These are phyloP conservation scores for Philotrypesis tridentata DNA, from an alignment of 1,140 invertebrate species.

Conservation along the genomic window DNA sequence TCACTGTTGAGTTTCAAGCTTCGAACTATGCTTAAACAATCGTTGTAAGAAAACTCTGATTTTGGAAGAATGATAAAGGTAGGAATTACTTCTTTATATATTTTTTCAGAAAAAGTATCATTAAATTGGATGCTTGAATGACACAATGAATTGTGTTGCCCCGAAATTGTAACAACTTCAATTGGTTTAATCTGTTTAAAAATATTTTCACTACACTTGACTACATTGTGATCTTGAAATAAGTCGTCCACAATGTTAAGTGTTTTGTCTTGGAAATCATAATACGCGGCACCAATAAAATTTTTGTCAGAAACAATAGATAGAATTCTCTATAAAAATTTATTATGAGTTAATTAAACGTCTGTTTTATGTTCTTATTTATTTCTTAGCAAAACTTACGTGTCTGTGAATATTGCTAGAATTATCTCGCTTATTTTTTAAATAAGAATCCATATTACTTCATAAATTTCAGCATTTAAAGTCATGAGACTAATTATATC, in stretches of 20 bases:
- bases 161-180: slow-evolving; percentile 18
- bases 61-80: neutral
- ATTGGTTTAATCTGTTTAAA: slow-evolving; percentile 10
- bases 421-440: no score
- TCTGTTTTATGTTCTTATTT: no score
- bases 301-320: slow-evolving; percentile 51
- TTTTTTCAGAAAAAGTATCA: neutral
- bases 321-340: slow-evolving; percentile 49
- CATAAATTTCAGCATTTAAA: no score
- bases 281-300: slow-evolving; percentile 80
- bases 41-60: slow-evolving; percentile 10
- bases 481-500: no score
- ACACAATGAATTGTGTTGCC: neutral
- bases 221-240: neutral
- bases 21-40: slow-evolving; percentile 22
- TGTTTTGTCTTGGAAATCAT: slow-evolving; percentile 56
- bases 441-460: no score
- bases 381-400: no score
- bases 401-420: no score
- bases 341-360: no score
- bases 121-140: neutral
- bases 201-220: neutral
- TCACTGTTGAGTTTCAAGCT: slow-evolving; percentile 5
- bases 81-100: neutral
- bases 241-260: slow-evolving; percentile 1